These are phyloP conservation scores for Harlomillsia oculata DNA, from an alignment of 1,140 invertebrate species.

Conservation along the genomic window DNA sequence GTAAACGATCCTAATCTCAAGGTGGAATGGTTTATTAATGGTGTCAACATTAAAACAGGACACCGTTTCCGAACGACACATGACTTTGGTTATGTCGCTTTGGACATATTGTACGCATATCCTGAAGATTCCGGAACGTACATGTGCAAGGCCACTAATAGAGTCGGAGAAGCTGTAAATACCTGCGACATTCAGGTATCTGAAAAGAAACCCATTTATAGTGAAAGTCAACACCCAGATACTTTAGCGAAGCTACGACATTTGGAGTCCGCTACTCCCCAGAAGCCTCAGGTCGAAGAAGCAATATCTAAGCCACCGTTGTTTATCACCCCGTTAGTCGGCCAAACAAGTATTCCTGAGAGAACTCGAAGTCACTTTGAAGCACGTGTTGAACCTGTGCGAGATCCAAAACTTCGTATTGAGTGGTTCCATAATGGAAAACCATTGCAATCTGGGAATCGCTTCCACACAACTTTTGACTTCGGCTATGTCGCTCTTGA, in stretches of 20 bases:
- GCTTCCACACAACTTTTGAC: conserved; percentile 88
- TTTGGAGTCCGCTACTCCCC: conserved; percentile 53
- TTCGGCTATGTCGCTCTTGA: conserved; percentile 91
- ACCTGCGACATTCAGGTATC: conserved; percentile 69
- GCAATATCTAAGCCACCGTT: conserved; percentile 55
- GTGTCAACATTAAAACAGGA: conserved; percentile 60
- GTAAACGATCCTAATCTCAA: conserved; percentile 88
- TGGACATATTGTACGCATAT: conserved; percentile 88
- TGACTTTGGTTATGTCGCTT: conserved; percentile 86
- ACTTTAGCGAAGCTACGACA: conserved; percentile 83
- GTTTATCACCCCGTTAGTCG: conserved; percentile 43
- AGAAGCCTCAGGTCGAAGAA: conserved; percentile 14
- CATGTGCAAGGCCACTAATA: conserved; percentile 86
- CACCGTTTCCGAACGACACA: conserved; percentile 82
- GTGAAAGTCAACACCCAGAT: conserved; percentile 83
- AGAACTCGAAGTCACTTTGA: conserved; percentile 77
- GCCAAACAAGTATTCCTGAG: conserved; percentile 72
- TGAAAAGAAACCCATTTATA: conserved; percentile 12
- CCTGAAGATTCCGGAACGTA: conserved; percentile 89
- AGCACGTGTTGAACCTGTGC: conserved; percentile 79
- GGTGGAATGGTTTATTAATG: conserved; percentile 93
- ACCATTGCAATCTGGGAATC: conserved; percentile 68
- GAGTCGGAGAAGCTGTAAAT: conserved; percentile 82
- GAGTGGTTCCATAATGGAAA: conserved; percentile 88
- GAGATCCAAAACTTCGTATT: conserved; percentile 78